phyloP scores from a whole-genome alignment of 2,888 invertebrate genomes.

The Perizoma affinitatum region DNA sequence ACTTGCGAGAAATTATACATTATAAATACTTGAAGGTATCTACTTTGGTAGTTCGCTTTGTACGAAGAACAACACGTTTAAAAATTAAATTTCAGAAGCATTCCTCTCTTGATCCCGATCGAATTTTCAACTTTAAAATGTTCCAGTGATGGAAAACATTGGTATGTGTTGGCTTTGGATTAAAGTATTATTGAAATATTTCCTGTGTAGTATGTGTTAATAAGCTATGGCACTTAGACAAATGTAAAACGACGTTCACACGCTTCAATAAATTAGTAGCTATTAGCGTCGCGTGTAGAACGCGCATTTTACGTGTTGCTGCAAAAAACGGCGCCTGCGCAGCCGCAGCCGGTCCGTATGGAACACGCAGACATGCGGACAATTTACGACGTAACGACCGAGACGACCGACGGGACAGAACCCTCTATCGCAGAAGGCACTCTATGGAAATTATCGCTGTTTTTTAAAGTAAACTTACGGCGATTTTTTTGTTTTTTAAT shows the following conservation, averaged over 20 bases:
- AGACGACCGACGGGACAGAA: not conserved
- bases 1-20: too few relatives aligned
- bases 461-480: not conserved
- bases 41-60: too few relatives aligned
- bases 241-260: slow-evolving; percentile 21
- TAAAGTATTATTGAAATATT: slow-evolving; percentile 6
- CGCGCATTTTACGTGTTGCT: slow-evolving; percentile 10
- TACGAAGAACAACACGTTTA: too few relatives aligned
- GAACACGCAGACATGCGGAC: slow-evolving; percentile 8
- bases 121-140: too few relatives aligned
- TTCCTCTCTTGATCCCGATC: too few relatives aligned
- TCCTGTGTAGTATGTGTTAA: not conserved
- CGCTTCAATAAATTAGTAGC: slow-evolving; percentile 28
- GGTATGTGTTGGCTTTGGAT: not conserved
- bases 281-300: slow-evolving; percentile 31
- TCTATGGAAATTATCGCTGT: slow-evolving; percentile 8
- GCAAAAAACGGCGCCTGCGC: slow-evolving; percentile 30
- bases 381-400: slow-evolving; percentile 15
- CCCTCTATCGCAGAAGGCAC: slow-evolving; percentile 4
- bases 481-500: too few relatives aligned
- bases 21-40: too few relatives aligned
- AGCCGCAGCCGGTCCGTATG: slow-evolving; percentile 6
- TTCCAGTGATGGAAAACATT: too few relatives aligned
- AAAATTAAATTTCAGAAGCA: too few relatives aligned
- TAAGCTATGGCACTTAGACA: slow-evolving; percentile 19